phyloP scores from a whole-genome alignment of 1,140 invertebrate species.

The Marisa cornuarietis region DNA sequence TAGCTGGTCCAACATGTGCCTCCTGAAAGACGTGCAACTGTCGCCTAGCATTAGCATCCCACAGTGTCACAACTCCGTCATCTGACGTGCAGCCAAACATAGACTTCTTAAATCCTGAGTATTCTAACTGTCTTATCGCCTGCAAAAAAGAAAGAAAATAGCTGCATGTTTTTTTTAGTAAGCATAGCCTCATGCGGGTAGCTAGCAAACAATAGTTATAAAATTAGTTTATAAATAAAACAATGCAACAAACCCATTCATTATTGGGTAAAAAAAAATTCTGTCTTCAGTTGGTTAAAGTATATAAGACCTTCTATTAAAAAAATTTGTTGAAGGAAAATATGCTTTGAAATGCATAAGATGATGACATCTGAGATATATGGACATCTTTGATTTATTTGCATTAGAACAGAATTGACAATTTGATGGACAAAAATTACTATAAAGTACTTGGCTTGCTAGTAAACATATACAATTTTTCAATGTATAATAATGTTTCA shows the following conservation, averaged over 20 bases:
- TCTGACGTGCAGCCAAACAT: slow-evolving; percentile 63
- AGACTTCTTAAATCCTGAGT: slow-evolving; percentile 57
- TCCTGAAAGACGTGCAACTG: slow-evolving; percentile 55
- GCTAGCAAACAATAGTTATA: no score
- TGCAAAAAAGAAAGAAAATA: slow-evolving; percentile 25
- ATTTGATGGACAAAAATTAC: neutral
- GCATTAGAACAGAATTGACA: neutral
- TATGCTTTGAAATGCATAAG: neutral
- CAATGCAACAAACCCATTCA: no score
- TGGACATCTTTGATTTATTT: neutral
- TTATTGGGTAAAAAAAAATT: neutral
- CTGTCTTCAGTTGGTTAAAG: no score
- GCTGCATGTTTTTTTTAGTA: no score
- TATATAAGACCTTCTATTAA: no score
- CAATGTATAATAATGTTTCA: neutral
- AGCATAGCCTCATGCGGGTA: no score
- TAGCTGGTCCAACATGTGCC: slow-evolving; percentile 60
- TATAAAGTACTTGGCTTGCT: neutral
- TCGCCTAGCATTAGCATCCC: slow-evolving; percentile 61
- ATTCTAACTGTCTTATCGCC: slow-evolving; percentile 62
- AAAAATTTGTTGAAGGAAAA: no score
- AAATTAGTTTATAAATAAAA: no score
- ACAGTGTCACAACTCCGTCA: slow-evolving; percentile 62
- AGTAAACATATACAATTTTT: neutral
- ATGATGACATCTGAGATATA: neutral